Conservation (phyloP, 2,113 vertebrate species). For the Pitta sordida region DNA sequence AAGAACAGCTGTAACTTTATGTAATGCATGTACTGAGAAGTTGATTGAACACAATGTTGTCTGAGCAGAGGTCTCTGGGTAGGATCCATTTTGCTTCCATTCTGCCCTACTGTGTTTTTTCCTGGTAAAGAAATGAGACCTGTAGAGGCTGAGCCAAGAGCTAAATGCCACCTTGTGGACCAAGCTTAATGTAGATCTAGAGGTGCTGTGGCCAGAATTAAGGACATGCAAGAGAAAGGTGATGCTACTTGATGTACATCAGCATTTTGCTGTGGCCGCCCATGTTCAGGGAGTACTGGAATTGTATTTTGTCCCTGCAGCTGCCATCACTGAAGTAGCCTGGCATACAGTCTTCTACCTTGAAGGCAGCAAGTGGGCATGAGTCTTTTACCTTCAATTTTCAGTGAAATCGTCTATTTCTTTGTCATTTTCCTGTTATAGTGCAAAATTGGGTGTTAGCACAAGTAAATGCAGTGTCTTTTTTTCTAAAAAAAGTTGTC, state of each 20-base stretch:
- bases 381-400: background rate
- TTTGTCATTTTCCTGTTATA: background rate
- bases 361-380: background rate
- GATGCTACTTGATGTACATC: background rate
- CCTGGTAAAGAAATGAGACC: background rate
- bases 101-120: background rate
- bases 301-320: background rate
- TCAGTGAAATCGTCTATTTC: background rate
- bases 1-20: background rate
- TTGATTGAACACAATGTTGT: fast-evolving
- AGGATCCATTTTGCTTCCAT: background rate
- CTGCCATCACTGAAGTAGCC: background rate
- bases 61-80: background rate
- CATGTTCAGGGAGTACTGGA: background rate
- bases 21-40: background rate
- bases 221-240: background rate
- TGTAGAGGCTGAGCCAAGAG: background rate
- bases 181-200: background rate
- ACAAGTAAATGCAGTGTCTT: background rate
- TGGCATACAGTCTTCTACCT: background rate
- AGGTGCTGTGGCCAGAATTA: background rate
- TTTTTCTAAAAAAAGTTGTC: background rate
- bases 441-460: background rate
- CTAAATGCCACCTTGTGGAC: background rate
- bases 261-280: background rate